Evolutionary conservation across 2,113 vertebrate species (phyloP).

Genomic region (Sinocyclocheilus rhinocerous): DNA sequence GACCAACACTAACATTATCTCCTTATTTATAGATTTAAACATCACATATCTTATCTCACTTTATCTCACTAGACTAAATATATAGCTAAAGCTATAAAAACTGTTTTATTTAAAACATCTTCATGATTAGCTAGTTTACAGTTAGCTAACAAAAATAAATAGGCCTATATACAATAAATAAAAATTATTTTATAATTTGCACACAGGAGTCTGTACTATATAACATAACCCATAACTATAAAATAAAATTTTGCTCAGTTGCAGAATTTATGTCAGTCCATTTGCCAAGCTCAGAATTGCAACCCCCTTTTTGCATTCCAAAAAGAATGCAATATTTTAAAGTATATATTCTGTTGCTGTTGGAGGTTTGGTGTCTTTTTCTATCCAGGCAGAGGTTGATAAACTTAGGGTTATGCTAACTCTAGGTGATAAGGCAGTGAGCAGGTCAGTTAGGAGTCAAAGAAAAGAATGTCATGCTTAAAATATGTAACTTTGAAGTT

Average conservation of each 20-base stretch:
- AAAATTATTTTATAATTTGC: not conserved
- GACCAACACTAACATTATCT: not conserved
- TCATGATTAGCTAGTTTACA: not conserved
- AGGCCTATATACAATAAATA: no score
- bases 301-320: not conserved
- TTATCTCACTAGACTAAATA: not conserved
- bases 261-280: not conserved
- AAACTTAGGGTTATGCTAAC: slow-evolving; percentile 7
- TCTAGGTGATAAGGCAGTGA: slow-evolving; percentile 25
- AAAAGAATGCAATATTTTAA: not conserved
- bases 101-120: not conserved
- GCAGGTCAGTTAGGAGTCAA: slow-evolving; percentile 27
- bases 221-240: not conserved
- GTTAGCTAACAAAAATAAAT: no score
- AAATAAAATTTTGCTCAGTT: not conserved
- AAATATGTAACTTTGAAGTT: slow-evolving; percentile 13
- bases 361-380: not conserved
- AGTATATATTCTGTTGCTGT: not conserved
- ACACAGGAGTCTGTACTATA: not conserved
- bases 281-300: not conserved
- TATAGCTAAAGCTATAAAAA: no score
- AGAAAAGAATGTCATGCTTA: slow-evolving; percentile 1
- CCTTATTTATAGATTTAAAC: not conserved
- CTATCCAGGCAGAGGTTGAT: not conserved
- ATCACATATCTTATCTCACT: not conserved